Conservation (phyloP, 1,140 invertebrate genomes). For the Bombus turneri region DNA sequence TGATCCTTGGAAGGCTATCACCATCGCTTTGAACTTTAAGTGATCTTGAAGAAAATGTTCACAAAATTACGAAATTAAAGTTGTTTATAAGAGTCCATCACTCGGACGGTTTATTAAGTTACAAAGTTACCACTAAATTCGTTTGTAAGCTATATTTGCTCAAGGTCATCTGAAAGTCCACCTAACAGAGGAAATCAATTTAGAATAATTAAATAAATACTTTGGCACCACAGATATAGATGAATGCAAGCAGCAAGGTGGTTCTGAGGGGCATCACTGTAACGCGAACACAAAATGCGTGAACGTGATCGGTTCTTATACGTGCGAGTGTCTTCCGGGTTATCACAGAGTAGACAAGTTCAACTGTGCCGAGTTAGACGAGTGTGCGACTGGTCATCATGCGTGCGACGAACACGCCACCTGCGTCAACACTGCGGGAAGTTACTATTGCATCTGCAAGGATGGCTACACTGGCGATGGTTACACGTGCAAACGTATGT, state of each 20-base stretch:
- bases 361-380: slow-evolving; percentile 92
- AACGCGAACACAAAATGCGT: slow-evolving; percentile 91
- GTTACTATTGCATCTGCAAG: slow-evolving; percentile 91
- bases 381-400: slow-evolving; percentile 88
- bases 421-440: slow-evolving; percentile 93
- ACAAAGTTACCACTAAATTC: too few species aligned
- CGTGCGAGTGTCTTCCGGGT: slow-evolving; percentile 91
- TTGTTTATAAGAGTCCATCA: too few species aligned
- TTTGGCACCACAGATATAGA: slow-evolving; percentile 86
- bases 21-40: not conserved
- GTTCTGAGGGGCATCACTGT: slow-evolving; percentile 90
- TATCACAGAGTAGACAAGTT: slow-evolving; percentile 89
- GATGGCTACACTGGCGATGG: slow-evolving; percentile 93
- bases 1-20: not conserved
- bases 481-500: slow-evolving; percentile 88
- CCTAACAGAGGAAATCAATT: not conserved
- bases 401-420: slow-evolving; percentile 89
- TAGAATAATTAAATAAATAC: slow-evolving; percentile 26
- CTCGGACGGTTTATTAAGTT: too few species aligned
- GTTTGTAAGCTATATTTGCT: too few species aligned
- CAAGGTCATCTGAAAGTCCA: not conserved
- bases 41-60: not conserved
- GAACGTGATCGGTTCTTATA: slow-evolving; percentile 90
- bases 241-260: slow-evolving; percentile 89
- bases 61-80: too few species aligned